A percentile compares a stretch with the other conserved stretches of the same genome.
These are phyloP conservation scores for Lasioglossum leucozonium DNA, from an alignment of 2,888 invertebrate genomes.

Conservation along the genomic window DNA sequence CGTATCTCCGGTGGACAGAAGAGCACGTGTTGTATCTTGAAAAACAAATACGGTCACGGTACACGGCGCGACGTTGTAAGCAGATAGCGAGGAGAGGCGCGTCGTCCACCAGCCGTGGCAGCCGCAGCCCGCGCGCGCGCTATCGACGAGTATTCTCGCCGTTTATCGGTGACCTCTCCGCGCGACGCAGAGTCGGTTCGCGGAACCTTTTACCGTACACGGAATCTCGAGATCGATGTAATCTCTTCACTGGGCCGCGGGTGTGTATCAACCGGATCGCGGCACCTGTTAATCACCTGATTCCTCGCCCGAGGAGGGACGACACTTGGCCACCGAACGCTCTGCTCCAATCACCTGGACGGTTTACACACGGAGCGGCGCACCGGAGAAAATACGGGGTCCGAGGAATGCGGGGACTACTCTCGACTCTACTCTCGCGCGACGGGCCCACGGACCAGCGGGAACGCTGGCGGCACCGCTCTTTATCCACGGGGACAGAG, in stretches of 20 bases:
- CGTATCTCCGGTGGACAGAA: constrained; percentile 1
- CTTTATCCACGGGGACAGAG: background rate
- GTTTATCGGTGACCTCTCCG: constrained; percentile 32
- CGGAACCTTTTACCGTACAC: background rate
- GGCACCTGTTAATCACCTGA: constrained; percentile 29
- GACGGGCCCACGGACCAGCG: background rate
- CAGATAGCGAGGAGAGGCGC: constrained; percentile 54
- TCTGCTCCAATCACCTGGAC: background rate
- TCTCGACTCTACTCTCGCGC: no score
- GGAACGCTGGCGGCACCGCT: background rate
- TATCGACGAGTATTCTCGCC: constrained; percentile 31
- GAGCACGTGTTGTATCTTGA: constrained; percentile 59
- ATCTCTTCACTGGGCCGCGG: background rate
- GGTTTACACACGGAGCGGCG: background rate
- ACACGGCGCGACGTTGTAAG: constrained; percentile 20
- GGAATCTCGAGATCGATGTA: background rate
- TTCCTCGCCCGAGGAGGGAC: background rate
- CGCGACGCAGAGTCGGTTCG: background rate
- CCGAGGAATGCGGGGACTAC: constrained; percentile 29
- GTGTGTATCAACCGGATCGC: background rate
- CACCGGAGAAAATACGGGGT: background rate
- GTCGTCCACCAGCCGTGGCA: constrained; percentile 11
- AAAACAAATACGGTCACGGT: constrained; percentile 54
- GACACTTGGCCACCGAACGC: background rate
- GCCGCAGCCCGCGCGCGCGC: no score